Conservation (phyloP, 2,888 invertebrate species). For the Meandrusa payeni region DNA sequence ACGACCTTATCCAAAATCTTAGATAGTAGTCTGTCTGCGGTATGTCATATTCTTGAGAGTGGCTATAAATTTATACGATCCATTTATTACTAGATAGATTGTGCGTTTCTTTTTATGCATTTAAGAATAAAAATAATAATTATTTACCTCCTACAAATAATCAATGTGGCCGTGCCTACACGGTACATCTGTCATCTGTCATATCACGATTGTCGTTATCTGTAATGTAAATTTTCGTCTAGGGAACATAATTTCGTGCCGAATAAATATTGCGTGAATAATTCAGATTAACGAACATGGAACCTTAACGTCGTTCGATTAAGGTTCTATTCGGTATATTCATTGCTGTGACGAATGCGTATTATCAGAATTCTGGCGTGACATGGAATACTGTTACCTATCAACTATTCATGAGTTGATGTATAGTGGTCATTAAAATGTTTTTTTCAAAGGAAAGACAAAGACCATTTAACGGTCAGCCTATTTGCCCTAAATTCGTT, state of each 20-base stretch:
- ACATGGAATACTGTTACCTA: background rate
- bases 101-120: too few species aligned
- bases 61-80: too few species aligned
- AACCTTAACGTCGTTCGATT: background rate
- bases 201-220: slow-evolving; percentile 2
- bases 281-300: slow-evolving; percentile 2
- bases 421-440: background rate
- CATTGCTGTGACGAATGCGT: background rate
- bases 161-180: too few species aligned
- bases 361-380: background rate
- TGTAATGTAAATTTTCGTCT: slow-evolving; percentile 4
- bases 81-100: too few species aligned
- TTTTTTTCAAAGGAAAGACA: too few species aligned
- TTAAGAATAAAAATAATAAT: too few species aligned
- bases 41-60: too few species aligned
- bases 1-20: too few species aligned
- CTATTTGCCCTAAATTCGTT: too few species aligned
- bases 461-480: too few species aligned
- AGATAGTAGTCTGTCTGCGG: too few species aligned
- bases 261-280: background rate
- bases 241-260: background rate
- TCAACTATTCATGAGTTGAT: slow-evolving; percentile 3
- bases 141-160: too few species aligned
- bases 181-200: background rate
- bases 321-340: background rate